Evolutionary conservation across 2,888 invertebrate species (phyloP).

Genomic region (Rhagonycha lutea): DNA sequence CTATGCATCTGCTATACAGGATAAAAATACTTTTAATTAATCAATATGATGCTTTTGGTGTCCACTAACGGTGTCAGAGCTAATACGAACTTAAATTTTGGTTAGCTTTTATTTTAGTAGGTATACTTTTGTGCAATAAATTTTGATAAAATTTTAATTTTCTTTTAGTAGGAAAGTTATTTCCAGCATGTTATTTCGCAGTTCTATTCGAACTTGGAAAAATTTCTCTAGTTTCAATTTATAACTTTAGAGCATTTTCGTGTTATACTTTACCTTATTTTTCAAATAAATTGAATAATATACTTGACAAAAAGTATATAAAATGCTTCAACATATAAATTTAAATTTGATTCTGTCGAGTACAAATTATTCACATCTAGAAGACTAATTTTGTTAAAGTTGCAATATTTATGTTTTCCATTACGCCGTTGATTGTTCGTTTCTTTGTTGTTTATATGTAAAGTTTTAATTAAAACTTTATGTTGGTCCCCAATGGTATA

Average conservation of each 20-base stretch:
- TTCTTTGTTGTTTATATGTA: conserved; percentile 13
- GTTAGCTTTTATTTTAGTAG: neutral
- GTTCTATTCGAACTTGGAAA: neutral
- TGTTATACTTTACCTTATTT: neutral
- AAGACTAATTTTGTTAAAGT: conserved; percentile 5
- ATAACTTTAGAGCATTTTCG: neutral
- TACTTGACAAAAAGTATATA: neutral
- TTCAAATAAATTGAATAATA: neutral
- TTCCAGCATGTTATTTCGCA: neutral
- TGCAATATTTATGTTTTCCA: conserved; percentile 10
- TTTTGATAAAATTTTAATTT: neutral
- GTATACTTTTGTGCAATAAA: neutral
- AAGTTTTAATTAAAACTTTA: conserved; percentile 23
- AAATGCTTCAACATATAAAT: neutral
- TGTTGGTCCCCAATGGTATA: conserved; percentile 14
- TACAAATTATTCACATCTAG: neutral
- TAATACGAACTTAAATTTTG: neutral
- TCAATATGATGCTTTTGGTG: neutral
- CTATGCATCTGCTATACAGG: neutral
- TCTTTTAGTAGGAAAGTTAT: neutral
- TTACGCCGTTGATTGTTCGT: conserved; percentile 11
- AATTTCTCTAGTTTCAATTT: neutral
- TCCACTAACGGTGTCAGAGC: neutral
- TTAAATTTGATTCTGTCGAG: neutral
- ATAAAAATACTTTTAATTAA: neutral